Evolutionary conservation across 1,140 invertebrate genomes (phyloP).

Genomic region (Diachasmimorpha longicaudata): DNA sequence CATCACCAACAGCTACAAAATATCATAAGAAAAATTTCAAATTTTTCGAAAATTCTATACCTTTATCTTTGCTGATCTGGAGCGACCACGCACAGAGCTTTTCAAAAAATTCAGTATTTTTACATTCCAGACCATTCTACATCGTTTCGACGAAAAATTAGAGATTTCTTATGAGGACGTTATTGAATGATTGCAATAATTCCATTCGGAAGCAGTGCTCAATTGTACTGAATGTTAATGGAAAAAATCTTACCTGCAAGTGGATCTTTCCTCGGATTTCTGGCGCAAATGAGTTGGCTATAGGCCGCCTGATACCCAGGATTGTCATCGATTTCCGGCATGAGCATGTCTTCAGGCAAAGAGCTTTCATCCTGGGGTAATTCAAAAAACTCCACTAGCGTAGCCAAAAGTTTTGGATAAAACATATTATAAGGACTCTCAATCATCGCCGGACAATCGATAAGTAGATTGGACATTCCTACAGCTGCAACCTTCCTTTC

Average conservation of each 20-base stretch:
- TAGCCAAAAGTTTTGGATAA: conserved; percentile 72
- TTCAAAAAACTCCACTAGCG: conserved; percentile 87
- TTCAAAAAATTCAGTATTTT: too few species aligned
- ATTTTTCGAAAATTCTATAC: too few species aligned
- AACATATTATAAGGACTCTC: conserved; percentile 69
- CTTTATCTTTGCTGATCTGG: too few species aligned
- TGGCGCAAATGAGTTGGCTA: conserved; percentile 86
- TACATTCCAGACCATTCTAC: too few species aligned
- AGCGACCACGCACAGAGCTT: too few species aligned
- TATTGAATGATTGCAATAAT: too few species aligned
- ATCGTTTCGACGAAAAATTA: too few species aligned
- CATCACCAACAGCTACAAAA: conserved; percentile 69
- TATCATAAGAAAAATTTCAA: too few species aligned
- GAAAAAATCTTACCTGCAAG: conserved; percentile 59
- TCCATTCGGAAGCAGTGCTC: too few species aligned
- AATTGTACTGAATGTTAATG: too few species aligned
- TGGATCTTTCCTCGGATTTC: conserved; percentile 76
- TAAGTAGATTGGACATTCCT: conserved; percentile 85
- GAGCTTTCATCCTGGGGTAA: conserved; percentile 81
- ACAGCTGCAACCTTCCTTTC: conserved; percentile 90
- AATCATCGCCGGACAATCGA: conserved; percentile 74
- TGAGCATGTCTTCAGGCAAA: conserved; percentile 82
- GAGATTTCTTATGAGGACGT: too few species aligned
- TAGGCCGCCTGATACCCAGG: conserved; percentile 89
- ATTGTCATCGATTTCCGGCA: conserved; percentile 85